Conservation (phyloP, 2,113 vertebrate species). For the Phaethornis superciliosus region DNA sequence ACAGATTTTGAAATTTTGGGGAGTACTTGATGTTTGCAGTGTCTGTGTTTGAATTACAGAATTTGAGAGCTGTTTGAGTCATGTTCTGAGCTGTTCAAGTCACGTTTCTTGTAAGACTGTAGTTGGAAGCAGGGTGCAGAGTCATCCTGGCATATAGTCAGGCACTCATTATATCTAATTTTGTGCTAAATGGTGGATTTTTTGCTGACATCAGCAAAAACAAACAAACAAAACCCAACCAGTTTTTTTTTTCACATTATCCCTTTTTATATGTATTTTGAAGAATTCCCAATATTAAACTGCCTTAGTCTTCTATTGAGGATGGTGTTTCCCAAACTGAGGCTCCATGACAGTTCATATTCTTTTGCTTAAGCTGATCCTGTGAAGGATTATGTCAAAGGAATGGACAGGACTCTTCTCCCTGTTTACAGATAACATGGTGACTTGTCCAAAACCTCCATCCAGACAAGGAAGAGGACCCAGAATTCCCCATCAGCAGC, state of each 20-base stretch:
- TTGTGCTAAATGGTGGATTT: not conserved
- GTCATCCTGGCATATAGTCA: not conserved
- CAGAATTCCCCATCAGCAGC: too few species aligned
- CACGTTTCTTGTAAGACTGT: not conserved
- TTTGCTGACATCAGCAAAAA: not conserved
- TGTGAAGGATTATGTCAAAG: not conserved
- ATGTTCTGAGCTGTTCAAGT: not conserved
- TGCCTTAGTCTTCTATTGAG: rapidly evolving
- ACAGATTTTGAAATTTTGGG: not conserved
- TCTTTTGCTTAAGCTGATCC: not conserved
- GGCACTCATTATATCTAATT: not conserved
- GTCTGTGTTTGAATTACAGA: not conserved
- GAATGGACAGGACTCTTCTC: too few species aligned
- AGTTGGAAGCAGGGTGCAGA: not conserved
- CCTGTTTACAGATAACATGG: too few species aligned
- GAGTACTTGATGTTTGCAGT: not conserved
- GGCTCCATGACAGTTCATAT: not conserved
- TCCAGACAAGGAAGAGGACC: too few species aligned
- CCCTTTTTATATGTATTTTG: not conserved
- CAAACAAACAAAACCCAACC: too few species aligned
- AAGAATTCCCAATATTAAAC: not conserved
- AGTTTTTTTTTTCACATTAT: not conserved
- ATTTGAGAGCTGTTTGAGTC: not conserved
- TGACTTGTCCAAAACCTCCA: too few species aligned
- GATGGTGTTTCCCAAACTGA: not conserved